Conservation (phyloP, 2,888 invertebrate species). For the Hirtodrosophila trivittata region DNA sequence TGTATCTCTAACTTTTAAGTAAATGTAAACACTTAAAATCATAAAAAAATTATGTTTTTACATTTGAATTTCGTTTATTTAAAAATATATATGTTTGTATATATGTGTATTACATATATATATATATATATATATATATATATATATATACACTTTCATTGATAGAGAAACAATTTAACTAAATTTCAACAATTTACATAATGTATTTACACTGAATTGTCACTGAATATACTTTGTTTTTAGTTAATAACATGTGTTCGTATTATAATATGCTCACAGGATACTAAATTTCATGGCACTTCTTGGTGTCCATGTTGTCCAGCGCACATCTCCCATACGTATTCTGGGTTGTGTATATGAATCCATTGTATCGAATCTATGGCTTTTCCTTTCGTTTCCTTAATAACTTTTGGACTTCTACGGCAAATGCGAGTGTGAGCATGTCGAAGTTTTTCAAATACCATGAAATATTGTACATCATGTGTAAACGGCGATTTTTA, state of each 20-base stretch:
- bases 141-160: conserved; percentile 7
- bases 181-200: conserved; percentile 48
- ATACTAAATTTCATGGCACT: too few relatives aligned
- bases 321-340: too few relatives aligned
- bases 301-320: too few relatives aligned
- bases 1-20: conserved; percentile 56
- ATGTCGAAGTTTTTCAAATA: conserved; percentile 90
- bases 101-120: conserved; percentile 4
- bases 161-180: conserved; percentile 44
- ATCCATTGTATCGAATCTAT: not conserved
- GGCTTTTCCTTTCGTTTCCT: conserved; percentile 25
- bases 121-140: conserved; percentile 15
- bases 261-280: conserved; percentile 2
- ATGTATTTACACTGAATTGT: conserved; percentile 32
- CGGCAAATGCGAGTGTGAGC: conserved; percentile 86
- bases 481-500: conserved; percentile 90
- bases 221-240: conserved; percentile 24
- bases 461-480: conserved; percentile 92
- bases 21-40: conserved; percentile 51
- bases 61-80: conserved; percentile 44
- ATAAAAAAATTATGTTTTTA: conserved; percentile 42
- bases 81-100: conserved; percentile 23
- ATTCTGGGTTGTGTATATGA: too few relatives aligned
- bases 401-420: conserved; percentile 84
- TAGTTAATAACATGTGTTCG: conserved; percentile 11